phyloP scores from a whole-genome alignment of 2,113 vertebrate species.

The Apeltes quadracus region DNA sequence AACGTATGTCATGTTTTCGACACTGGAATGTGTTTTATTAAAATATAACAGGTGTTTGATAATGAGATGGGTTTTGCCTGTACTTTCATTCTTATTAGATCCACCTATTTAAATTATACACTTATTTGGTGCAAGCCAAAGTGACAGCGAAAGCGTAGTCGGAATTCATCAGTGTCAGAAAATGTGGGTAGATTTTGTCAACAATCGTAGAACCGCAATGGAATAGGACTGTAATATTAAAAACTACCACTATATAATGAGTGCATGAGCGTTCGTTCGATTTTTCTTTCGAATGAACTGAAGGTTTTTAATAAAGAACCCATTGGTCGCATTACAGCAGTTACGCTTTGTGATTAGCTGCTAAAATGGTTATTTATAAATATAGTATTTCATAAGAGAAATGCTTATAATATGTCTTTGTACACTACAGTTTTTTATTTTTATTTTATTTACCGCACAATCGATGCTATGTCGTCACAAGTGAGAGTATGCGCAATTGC shows the following conservation, averaged over 20 bases:
- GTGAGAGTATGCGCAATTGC: slow-evolving; percentile 32
- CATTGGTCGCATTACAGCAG: not conserved
- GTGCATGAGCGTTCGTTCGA: not conserved
- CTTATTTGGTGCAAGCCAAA: slow-evolving; percentile 44
- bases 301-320: not conserved
- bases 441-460: not conserved
- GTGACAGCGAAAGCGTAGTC: slow-evolving; percentile 50
- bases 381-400: not conserved
- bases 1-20: not conserved
- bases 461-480: not conserved
- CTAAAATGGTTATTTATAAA: not conserved
- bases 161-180: slow-evolving; percentile 23
- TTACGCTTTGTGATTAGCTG: not conserved
- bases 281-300: not conserved
- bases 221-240: not conserved
- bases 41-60: too few species aligned
- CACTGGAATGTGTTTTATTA: fast-evolving
- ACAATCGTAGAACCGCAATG: not conserved
- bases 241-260: fast-evolving
- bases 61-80: fast-evolving
- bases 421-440: not conserved
- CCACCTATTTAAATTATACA: fast-evolving
- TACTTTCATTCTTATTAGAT: not conserved
- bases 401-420: not conserved
- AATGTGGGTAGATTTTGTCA: slow-evolving; percentile 8